Evolutionary conservation across 2,113 vertebrate genomes (phyloP), one percentile per base, ranked within the genome.

Genomic region (Vidua chalybeata): DNA sequence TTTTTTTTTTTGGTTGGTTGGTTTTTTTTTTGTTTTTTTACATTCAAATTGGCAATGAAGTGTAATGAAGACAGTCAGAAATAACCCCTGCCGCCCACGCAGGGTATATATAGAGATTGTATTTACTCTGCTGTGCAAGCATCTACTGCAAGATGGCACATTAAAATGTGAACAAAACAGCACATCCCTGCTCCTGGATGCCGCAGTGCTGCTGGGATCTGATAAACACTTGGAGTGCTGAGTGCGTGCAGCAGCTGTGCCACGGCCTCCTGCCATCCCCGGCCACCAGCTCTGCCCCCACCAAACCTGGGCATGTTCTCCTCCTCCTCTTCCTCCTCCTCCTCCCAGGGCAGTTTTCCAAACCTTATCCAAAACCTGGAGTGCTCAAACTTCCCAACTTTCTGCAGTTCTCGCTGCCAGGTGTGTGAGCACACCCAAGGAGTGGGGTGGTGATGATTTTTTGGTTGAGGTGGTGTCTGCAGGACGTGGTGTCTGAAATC

Each of bases 101-200:
- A 96, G 96, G 92, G 95, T 97, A 97, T 97, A 96, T 97, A 97
- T 94, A 97, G 96, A 94, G 95, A 92, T 96, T 82, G 89, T 96
- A 97, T 97, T 97, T 97, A 97, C 97, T 98, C 97, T 97, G 94
- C 96, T 96, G 97, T 97, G 96, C 97, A 95, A 96, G 97, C 97
- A 97, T 97, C 94, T 94, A 56, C 97, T 95, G 97, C 96, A 97
- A 94, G 96, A 97, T 97, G 96, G 96, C 96, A 97, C 96, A 96
- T 95, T 83, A 93, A 95, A 95, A 97, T 89, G 95, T 90, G 96
- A 97, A 94, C 96, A 97, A 97, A 97, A 94, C 96, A 97, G 96
- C 96, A 80, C 90, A 92, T 94, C 96, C 96, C 81, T 39, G 93
- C 95, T 95, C 94, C 96, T 96, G 97, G 96, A 89, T 97, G 93